A percentile compares a stretch with the other conserved stretches of the same genome.
Conservation (phyloP, 1,140 invertebrate species). For the Mizuhopecten yessoensis region DNA sequence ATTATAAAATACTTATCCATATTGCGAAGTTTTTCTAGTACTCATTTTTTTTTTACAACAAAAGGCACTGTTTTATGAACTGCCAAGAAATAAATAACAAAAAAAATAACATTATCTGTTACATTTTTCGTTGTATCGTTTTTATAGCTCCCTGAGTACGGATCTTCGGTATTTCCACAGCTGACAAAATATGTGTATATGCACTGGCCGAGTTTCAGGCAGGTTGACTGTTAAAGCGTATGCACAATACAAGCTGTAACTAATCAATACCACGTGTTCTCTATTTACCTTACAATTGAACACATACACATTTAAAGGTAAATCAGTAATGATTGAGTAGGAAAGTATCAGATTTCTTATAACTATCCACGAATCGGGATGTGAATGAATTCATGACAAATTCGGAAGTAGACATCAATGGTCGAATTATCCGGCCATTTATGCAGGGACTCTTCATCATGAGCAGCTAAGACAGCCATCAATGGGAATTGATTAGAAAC, state of each 20-base stretch:
- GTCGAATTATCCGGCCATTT: neutral
- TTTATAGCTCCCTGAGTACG: no score
- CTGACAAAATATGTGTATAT: no score
- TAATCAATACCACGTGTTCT: neutral
- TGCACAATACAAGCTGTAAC: neutral
- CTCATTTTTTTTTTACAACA: no score
- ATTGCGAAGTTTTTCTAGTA: no score
- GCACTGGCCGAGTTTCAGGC: neutral
- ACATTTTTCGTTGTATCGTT: no score
- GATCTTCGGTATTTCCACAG: no score
- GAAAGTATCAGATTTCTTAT: slow-evolving; percentile 5
- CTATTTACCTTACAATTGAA: neutral
- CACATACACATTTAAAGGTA: slow-evolving; percentile 20
- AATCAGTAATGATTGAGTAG: neutral
- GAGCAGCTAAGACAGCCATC: neutral
- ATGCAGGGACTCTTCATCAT: neutral
- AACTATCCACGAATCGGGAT: slow-evolving; percentile 6
- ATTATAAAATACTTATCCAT: no score
- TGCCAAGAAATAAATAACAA: no score
- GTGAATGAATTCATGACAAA: slow-evolving; percentile 20
- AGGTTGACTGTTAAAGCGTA: neutral
- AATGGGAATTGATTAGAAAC: neutral
- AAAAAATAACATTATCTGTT: no score
- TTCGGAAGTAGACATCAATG: slow-evolving; percentile 26
- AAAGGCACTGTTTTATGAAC: no score